Conservation (phyloP, 2,888 invertebrate genomes). For the Sturmia bella region DNA sequence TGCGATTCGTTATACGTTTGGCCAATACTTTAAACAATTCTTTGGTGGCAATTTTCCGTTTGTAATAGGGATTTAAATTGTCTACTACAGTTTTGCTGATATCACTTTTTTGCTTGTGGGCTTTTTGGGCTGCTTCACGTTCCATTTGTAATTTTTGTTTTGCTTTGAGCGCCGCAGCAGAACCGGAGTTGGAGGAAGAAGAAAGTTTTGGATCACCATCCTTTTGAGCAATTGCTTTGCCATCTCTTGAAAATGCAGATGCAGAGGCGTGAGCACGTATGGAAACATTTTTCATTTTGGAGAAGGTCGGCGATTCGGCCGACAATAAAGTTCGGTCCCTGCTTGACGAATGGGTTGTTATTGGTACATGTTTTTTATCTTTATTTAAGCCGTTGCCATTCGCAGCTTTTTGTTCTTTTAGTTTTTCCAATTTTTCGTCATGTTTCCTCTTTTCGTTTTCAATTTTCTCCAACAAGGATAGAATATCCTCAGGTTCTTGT, state of each 20-base stretch:
- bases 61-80: slow-evolving; percentile 79
- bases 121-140: slow-evolving; percentile 64
- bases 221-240: slow-evolving; percentile 35
- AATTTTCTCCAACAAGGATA: slow-evolving; percentile 51
- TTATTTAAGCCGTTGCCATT: slow-evolving; percentile 25
- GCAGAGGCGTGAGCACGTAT: slow-evolving; percentile 15
- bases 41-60: slow-evolving; percentile 78
- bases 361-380: slow-evolving; percentile 27
- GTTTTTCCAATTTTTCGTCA: slow-evolving; percentile 50
- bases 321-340: slow-evolving; percentile 26
- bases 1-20: slow-evolving; percentile 77
- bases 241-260: not conserved
- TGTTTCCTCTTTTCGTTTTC: slow-evolving; percentile 50
- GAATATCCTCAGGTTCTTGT: slow-evolving; percentile 43
- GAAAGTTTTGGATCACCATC: slow-evolving; percentile 18
- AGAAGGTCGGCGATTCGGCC: not conserved
- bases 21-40: slow-evolving; percentile 79
- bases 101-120: slow-evolving; percentile 71
- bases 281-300: slow-evolving; percentile 24
- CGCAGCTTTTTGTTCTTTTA: slow-evolving; percentile 32
- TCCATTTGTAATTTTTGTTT: slow-evolving; percentile 50
- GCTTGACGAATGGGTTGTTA: not conserved
- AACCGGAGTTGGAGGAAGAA: slow-evolving; percentile 4
- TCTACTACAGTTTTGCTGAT: slow-evolving; percentile 77
- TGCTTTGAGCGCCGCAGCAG: not conserved